Conservation (phyloP, 2,888 invertebrate species). For the Bursaphelenchus okinawaensis region DNA sequence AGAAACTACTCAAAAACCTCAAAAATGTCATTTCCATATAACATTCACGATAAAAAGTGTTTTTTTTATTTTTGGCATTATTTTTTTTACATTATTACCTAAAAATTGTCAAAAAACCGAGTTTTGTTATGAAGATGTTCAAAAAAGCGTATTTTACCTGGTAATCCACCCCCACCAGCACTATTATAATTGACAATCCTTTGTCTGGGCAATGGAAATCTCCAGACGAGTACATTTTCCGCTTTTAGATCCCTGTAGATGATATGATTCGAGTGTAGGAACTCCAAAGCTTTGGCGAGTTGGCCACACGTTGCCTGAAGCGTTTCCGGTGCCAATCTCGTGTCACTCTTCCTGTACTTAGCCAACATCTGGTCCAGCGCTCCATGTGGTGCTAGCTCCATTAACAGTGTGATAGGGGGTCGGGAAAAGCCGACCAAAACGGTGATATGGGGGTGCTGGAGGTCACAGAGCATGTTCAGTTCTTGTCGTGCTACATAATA, state of each 20-base stretch:
- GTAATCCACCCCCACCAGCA: background rate
- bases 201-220: slow-evolving; percentile 72
- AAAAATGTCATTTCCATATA: no score
- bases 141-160: no score
- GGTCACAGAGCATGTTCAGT: slow-evolving; percentile 74
- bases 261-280: slow-evolving; percentile 83
- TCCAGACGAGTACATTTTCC: slow-evolving; percentile 97
- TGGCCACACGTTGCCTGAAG: slow-evolving; percentile 81
- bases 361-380: slow-evolving; percentile 77
- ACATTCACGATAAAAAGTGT: no score
- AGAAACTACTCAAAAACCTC: no score
- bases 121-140: no score
- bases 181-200: background rate
- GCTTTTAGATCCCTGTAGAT: slow-evolving; percentile 77
- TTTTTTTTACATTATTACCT: no score
- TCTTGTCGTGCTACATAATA: slow-evolving; percentile 86
- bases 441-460: slow-evolving; percentile 79
- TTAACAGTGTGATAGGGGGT: slow-evolving; percentile 78
- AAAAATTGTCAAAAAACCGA: no score
- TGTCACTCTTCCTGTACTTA: slow-evolving; percentile 78
- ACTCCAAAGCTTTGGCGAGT: slow-evolving; percentile 86
- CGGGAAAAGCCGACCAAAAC: slow-evolving; percentile 68
- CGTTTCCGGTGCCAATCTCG: slow-evolving; percentile 73
- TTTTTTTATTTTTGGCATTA: no score
- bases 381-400: slow-evolving; percentile 85